These are phyloP conservation scores for Spilogale gracilis DNA, from an alignment of 2,113 vertebrate genomes.

Conservation along the genomic window DNA sequence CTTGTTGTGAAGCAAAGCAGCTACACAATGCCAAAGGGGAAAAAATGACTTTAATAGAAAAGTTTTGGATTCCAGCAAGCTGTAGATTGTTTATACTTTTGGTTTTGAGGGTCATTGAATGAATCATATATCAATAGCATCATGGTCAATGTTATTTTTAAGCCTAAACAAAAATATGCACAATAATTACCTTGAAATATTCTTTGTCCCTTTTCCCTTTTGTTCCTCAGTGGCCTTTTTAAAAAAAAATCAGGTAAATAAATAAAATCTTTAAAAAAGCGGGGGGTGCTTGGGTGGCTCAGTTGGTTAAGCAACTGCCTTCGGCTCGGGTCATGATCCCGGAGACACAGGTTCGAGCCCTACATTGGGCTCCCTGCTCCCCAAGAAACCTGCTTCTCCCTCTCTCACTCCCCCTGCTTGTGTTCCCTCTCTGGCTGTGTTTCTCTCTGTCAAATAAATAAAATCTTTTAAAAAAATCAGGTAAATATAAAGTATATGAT, in stretches of 20 bases:
- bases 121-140: conserved; percentile 55
- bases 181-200: conserved; percentile 44
- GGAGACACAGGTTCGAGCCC: too few species aligned
- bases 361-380: too few species aligned
- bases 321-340: too few species aligned
- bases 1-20: conserved; percentile 58
- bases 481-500: conserved; percentile 15
- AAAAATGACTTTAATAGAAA: conserved; percentile 68
- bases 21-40: not conserved
- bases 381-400: too few species aligned
- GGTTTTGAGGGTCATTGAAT: conserved; percentile 55
- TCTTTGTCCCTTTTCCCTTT: conserved; percentile 41
- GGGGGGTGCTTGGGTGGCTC: too few species aligned
- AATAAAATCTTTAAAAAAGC: too few species aligned
- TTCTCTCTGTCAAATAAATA: too few species aligned
- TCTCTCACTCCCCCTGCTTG: too few species aligned
- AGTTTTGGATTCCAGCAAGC: conserved; percentile 46
- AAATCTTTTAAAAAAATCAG: not conserved
- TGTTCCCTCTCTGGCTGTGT: too few species aligned
- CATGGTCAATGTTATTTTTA: conserved; percentile 25
- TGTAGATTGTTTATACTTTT: conserved; percentile 64
- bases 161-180: conserved; percentile 39
- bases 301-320: too few species aligned
- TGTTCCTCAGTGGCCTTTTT: not conserved
- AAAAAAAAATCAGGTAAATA: conserved; percentile 28